Evolutionary conservation across 92 coral and sea anemone species (phyloP).

Genomic region (Micromussa lordhowensis): DNA sequence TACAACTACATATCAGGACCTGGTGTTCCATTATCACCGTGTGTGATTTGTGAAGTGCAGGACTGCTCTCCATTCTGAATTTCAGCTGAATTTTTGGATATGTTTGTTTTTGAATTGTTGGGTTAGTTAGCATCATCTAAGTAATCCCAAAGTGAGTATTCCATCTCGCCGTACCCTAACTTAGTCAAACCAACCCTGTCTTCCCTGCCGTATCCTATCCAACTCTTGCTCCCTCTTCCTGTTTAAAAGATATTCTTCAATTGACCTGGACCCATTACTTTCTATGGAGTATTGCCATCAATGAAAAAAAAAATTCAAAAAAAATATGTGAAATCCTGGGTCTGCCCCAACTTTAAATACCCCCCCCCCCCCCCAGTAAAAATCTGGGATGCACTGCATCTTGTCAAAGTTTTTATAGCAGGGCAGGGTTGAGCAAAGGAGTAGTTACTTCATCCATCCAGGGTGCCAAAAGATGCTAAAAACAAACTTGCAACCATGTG

Average conservation of each 20-base stretch:
- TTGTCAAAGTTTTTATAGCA: not conserved
- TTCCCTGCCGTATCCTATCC: not conserved
- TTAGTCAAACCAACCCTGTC: too few species aligned
- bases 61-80: not conserved
- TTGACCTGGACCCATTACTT: not conserved
- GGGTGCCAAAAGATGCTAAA: not conserved
- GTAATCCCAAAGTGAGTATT: too few species aligned
- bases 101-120: too few species aligned
- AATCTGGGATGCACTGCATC: not conserved
- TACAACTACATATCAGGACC: not conserved
- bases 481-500: not conserved
- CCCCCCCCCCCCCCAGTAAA: not conserved
- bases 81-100: too few species aligned
- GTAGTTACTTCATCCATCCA: not conserved
- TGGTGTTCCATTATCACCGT: not conserved
- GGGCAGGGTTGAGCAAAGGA: not conserved
- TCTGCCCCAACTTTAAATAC: not conserved
- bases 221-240: not conserved
- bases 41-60: not conserved
- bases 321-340: not conserved
- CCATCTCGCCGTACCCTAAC: too few species aligned
- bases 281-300: not conserved
- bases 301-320: too few species aligned
- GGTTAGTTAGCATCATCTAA: too few species aligned
- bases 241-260: not conserved